A percentile compares a stretch with the other conserved stretches of the same genome.
These are phyloP conservation scores for Channa striata DNA, from an alignment of 2,797 vertebrate genomes.

Conservation along the genomic window DNA sequence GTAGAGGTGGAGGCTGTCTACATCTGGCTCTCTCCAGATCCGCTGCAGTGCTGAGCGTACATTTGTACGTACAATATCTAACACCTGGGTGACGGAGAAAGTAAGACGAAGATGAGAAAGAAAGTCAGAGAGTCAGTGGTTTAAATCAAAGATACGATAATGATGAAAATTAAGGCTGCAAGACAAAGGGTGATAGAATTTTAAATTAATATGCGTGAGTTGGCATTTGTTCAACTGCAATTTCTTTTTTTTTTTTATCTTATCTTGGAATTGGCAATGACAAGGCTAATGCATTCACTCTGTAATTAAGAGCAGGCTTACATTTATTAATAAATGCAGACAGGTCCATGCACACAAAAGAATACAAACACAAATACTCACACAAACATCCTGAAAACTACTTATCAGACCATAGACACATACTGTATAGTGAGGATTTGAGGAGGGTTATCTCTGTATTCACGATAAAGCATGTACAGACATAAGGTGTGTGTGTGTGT, in stretches of 20 bases:
- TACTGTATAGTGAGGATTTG: constrained; percentile 10
- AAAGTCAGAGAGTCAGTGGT: not conserved
- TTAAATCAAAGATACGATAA: constrained; percentile 33
- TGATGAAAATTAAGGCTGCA: constrained; percentile 27
- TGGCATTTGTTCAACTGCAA: constrained; percentile 47
- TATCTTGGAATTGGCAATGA: constrained; percentile 45
- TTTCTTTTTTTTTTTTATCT: constrained; percentile 27
- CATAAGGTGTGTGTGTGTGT: constrained; percentile 23
- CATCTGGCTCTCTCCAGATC: constrained; percentile 93
- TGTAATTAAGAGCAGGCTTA: constrained; percentile 25
- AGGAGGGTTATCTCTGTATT: constrained; percentile 26
- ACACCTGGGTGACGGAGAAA: constrained; percentile 82
- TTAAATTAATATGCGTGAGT: constrained; percentile 36
- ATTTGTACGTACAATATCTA: constrained; percentile 95
- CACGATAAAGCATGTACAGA: constrained; percentile 26
- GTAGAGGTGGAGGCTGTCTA: constrained; percentile 93
- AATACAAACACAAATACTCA: not conserved
- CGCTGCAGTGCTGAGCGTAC: constrained; percentile 89
- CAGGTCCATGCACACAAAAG: not conserved
- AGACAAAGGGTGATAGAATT: constrained; percentile 7
- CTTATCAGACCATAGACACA: constrained; percentile 24
- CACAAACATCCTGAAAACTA: constrained; percentile 1
- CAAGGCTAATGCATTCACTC: constrained; percentile 37
- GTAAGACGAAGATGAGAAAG: constrained; percentile 28
- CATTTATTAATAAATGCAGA: constrained; percentile 39